These are phyloP conservation scores for Carterocephalus palaemon DNA, from an alignment of 2,888 invertebrate genomes.

Conservation along the genomic window DNA sequence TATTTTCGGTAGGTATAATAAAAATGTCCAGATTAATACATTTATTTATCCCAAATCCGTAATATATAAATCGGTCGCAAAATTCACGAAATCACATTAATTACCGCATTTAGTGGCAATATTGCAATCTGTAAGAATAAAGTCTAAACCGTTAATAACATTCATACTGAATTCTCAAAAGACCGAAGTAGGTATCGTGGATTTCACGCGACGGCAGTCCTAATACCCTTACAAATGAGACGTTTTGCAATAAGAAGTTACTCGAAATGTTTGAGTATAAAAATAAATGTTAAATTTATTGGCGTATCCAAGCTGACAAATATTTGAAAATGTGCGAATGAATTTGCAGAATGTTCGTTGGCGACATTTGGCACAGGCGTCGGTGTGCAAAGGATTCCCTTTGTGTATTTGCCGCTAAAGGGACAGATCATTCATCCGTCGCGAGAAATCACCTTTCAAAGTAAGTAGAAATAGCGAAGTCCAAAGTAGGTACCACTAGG, in stretches of 20 bases:
- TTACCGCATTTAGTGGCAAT: constrained; percentile 13
- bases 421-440: constrained; percentile 94
- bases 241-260: constrained; percentile 30
- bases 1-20: too few relatives aligned
- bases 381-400: constrained; percentile 87
- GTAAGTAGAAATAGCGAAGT: constrained; percentile 73
- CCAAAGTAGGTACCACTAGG: too few relatives aligned
- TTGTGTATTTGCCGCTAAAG: constrained; percentile 90
- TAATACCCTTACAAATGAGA: constrained; percentile 49
- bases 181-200: constrained; percentile 35
- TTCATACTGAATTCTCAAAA: constrained; percentile 30
- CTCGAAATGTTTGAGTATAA: constrained; percentile 21
- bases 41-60: constrained; percentile 14
- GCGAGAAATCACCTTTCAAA: constrained; percentile 89
- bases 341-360: constrained; percentile 85
- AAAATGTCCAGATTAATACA: too few relatives aligned
- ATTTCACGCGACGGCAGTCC: constrained; percentile 38
- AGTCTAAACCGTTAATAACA: constrained; percentile 36
- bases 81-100: constrained; percentile 13
- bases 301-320: constrained; percentile 36
- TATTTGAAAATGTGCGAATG: constrained; percentile 31
- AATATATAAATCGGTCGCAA: constrained; percentile 10
- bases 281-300: constrained; percentile 22
- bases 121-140: constrained; percentile 22
- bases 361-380: constrained; percentile 87